Conservation (phyloP, 1,140 invertebrate species). For the Tetragnatha versicolor region DNA sequence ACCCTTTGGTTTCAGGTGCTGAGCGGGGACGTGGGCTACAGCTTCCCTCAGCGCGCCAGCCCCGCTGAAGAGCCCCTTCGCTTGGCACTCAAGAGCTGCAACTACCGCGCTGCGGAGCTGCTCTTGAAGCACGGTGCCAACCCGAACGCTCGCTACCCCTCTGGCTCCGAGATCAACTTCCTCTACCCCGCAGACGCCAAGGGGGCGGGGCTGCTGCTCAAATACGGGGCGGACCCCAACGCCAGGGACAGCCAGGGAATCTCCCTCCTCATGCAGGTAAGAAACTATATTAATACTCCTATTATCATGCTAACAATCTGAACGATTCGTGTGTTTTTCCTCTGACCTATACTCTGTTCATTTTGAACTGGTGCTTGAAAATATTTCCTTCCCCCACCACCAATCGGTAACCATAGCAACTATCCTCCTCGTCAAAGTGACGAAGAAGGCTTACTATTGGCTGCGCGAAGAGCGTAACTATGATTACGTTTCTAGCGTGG, state of each 20-base stretch:
- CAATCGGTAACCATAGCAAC: too few relatives aligned
- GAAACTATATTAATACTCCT: neutral
- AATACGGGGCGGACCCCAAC: conserved; percentile 85
- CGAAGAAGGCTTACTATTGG: too few relatives aligned
- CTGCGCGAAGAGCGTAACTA: too few relatives aligned
- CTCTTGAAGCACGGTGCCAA: conserved; percentile 76
- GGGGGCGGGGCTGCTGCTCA: conserved; percentile 80
- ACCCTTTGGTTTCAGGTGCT: conserved; percentile 41
- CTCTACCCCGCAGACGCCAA: conserved; percentile 78
- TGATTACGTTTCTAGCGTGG: too few relatives aligned
- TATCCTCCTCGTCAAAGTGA: too few relatives aligned
- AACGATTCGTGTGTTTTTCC: too few relatives aligned
- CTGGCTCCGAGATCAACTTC: conserved; percentile 88
- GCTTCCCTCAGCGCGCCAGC: conserved; percentile 59
- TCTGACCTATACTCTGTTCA: too few relatives aligned
- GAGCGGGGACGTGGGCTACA: conserved; percentile 52
- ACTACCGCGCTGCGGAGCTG: conserved; percentile 74
- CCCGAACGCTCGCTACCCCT: conserved; percentile 77
- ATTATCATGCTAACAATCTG: too few relatives aligned
- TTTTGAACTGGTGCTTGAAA: too few relatives aligned
- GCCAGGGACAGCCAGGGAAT: conserved; percentile 80
- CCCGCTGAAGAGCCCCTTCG: conserved; percentile 77
- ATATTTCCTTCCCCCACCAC: too few relatives aligned
- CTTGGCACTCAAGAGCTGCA: conserved; percentile 84
- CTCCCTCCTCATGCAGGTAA: conserved; percentile 82